Base-by-base conservation (phyloP, 2,113 vertebrate genomes). In the Zosterops hypoxanthus region DNA sequence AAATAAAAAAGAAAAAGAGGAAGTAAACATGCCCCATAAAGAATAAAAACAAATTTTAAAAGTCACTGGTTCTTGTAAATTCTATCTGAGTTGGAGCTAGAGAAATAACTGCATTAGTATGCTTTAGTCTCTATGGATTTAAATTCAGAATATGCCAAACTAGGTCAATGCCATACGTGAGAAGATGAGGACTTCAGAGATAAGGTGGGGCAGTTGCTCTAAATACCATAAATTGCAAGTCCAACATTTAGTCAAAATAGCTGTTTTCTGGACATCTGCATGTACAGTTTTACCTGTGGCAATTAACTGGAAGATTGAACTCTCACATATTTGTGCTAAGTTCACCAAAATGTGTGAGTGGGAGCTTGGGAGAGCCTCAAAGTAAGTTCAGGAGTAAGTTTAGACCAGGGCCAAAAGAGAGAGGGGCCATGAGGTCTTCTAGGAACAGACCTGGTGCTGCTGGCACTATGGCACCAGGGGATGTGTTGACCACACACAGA, bases 231-330 rank as follows among this genome's bases (percentile, higher is more conserved):
- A 83, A 68, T 33, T 79, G 23, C 34, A 79, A 79, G 68, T n/a
- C 6, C 0, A 1, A 46, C 0, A 0, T 60, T 89, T 34, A 33
- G 41, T 82, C 44, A 82, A 75, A 94, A 52, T 0, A 2, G 24
- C n/a, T 56, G 24, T 52, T 93, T 87, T 82, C 19, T 91, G 76
- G 42, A 46, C 33, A 68, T 84, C n/a, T 75, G 12, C 3, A 0
- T 33, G 13, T 44, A 23, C 29, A 61, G 2, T 86, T 76, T 76
- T 14, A 33, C 44, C 49, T 63, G 9, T 72, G 52, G n/a, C 50
- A 73, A 46, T 80, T 81, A 61, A 46, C 55, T 65, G 59, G 9
- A 83, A 92, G 25, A 31, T 39, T 56, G 5, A 88, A 50, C 9
- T 76, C 20, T 26, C 31, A 20, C 12, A 2, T 85, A 28, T 69